Conservation (phyloP, 2,888 invertebrate genomes). For the Sphecodes monilicornis region DNA sequence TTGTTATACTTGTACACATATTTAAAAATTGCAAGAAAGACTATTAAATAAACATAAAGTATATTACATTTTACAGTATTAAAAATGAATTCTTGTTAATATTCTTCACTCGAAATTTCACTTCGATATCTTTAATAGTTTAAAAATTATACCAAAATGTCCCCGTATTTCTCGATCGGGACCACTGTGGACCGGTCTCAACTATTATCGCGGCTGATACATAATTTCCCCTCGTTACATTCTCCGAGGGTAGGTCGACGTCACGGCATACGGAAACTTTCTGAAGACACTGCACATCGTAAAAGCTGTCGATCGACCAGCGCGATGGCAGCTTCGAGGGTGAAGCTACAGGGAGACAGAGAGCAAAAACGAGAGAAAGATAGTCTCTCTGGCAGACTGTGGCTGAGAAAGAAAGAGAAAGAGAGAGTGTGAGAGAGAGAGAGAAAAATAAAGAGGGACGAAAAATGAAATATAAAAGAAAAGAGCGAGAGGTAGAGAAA, state of each 20-base stretch:
- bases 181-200: background rate
- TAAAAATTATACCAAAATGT: too few species aligned
- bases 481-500: background rate
- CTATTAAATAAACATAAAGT: too few species aligned
- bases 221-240: background rate
- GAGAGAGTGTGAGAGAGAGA: background rate
- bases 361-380: background rate
- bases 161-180: too few species aligned
- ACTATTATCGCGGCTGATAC: background rate
- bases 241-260: background rate
- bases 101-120: too few species aligned
- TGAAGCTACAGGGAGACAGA: constrained; percentile 2
- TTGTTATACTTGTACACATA: too few species aligned
- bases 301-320: constrained; percentile 17
- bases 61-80: too few species aligned
- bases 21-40: too few species aligned
- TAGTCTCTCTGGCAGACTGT: background rate
- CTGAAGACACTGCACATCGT: constrained; percentile 2
- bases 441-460: background rate
- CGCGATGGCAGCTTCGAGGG: constrained; percentile 8
- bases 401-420: background rate
- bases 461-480: background rate
- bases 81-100: too few species aligned
- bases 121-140: too few species aligned
- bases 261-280: background rate